Evolutionary conservation across 2,888 invertebrate genomes (phyloP).

Genomic region (Tolmerus cingulatus): DNA sequence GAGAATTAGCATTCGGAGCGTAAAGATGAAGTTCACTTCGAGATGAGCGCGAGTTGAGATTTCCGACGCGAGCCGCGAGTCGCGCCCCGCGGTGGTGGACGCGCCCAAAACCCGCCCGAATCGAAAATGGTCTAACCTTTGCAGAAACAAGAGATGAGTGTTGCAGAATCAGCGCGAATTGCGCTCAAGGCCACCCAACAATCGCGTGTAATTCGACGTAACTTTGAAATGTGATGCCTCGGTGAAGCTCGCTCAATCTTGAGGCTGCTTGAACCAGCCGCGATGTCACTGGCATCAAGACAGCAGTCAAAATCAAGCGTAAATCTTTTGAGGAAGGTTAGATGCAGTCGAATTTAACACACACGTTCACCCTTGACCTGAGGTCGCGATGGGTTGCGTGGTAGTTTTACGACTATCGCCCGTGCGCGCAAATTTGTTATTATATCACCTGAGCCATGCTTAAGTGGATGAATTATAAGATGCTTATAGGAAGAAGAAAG

Average conservation of each 20-base stretch:
- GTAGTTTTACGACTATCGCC: background rate
- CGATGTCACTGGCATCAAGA: background rate
- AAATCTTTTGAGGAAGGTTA: background rate
- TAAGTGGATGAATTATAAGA: background rate
- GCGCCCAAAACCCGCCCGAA: background rate
- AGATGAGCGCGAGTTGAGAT: background rate
- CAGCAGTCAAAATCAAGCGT: background rate
- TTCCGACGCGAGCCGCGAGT: background rate
- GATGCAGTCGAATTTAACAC: background rate
- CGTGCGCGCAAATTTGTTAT: background rate
- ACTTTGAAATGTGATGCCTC: background rate
- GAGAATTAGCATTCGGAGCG: background rate
- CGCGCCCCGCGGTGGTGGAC: background rate
- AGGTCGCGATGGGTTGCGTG: background rate
- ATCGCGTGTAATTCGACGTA: background rate
- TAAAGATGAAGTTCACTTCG: background rate
- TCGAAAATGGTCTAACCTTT: background rate
- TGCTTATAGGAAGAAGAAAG: too few relatives aligned
- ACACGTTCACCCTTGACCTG: background rate
- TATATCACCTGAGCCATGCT: background rate
- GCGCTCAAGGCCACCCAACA: background rate
- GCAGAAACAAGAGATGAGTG: background rate
- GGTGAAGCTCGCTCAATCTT: background rate
- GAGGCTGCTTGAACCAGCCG: background rate
- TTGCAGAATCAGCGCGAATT: background rate